Base-by-base conservation (phyloP, 2,113 vertebrate species). In the Microcebus tavaratra region DNA sequence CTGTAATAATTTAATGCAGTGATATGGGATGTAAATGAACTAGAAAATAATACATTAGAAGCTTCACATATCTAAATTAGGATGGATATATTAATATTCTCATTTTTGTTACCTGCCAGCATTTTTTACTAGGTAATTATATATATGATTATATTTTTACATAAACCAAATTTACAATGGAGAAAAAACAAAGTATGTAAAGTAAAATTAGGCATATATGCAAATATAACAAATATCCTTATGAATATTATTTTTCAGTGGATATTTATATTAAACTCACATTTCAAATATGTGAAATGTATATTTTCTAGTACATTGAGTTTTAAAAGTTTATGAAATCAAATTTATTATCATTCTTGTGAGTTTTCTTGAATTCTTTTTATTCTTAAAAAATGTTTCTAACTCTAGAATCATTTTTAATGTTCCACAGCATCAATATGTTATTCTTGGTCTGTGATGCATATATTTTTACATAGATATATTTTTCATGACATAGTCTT, bases 21-120 rank as follows among this genome's bases (percentile, higher is more conserved):
- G 48, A 48, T 90, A 75, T 20, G 12, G 10, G 73, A 72, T 91
- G 39, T 61, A 95, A 96, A 61, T 53, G 39, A 91, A 85, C 36
- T 80, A 86, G 81, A 96, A 95, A 97, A 86, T 53, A 93, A 79
- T 93, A 13, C 45, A 67, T 82, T 78, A 73, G 6, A 65, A 55
- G 2, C 20, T 85, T 68, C 18, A n/a, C 57, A 94, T 25, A 39
- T 55, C 45, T 65, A 78, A 65, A 84, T 95, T 83, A 83, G 48
- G 25, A 80, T 80, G 9, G 25, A 75, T 79, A 82, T 36, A 61
- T 86, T 91, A 91, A 82, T 80, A 61, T 3, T 81, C n/a, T 91
- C 20, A 94, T 57, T 88, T 90, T 92, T 73, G 53, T 39, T 91
- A 93, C n/a, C 36, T 78, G 6, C 2, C 39, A 88, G n/a, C 13